A percentile compares a stretch with the other conserved stretches of the same genome.
phyloP scores from a whole-genome alignment of 2,797 vertebrate genomes.

The Catostomus latipinnis region DNA sequence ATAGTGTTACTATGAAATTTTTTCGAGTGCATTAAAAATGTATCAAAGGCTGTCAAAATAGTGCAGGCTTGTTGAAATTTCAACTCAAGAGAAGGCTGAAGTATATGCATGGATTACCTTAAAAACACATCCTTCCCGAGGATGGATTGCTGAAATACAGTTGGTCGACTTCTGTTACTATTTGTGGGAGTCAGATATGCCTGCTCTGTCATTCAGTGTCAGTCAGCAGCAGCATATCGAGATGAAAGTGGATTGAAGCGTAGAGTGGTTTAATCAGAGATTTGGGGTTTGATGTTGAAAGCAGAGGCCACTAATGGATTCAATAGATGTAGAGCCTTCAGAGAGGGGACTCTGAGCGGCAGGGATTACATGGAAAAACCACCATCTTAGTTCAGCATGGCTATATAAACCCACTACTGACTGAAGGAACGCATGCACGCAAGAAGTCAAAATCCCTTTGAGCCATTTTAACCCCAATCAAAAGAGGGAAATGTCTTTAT shows the following conservation, averaged over 20 bases:
- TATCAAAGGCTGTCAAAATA: slow-evolving; percentile 28
- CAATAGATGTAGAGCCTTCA: slow-evolving; percentile 50
- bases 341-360: slow-evolving; percentile 47
- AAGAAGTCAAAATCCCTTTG: slow-evolving; percentile 15
- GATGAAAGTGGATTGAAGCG: slow-evolving; percentile 46
- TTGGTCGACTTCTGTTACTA: slow-evolving; percentile 11
- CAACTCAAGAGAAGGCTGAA: slow-evolving; percentile 5
- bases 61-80: neutral
- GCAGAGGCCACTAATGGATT: slow-evolving; percentile 46
- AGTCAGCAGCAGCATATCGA: too few relatives aligned
- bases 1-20: slow-evolving; percentile 6
- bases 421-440: slow-evolving; percentile 33
- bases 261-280: slow-evolving; percentile 58
- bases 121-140: slow-evolving; percentile 13
- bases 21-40: slow-evolving; percentile 18
- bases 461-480: slow-evolving; percentile 33
- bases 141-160: slow-evolving; percentile 14
- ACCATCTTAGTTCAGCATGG: slow-evolving; percentile 40
- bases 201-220: slow-evolving; percentile 43
- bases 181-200: slow-evolving; percentile 38
- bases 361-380: slow-evolving; percentile 53
- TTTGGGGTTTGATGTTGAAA: slow-evolving; percentile 57
- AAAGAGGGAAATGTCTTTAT: slow-evolving; percentile 13
- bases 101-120: slow-evolving; percentile 30
- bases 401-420: slow-evolving; percentile 33